Evolutionary conservation across 2,888 invertebrate genomes (phyloP), one percentile per base, ranked within the genome.

Genomic region (Andrena hattorfiana): DNA sequence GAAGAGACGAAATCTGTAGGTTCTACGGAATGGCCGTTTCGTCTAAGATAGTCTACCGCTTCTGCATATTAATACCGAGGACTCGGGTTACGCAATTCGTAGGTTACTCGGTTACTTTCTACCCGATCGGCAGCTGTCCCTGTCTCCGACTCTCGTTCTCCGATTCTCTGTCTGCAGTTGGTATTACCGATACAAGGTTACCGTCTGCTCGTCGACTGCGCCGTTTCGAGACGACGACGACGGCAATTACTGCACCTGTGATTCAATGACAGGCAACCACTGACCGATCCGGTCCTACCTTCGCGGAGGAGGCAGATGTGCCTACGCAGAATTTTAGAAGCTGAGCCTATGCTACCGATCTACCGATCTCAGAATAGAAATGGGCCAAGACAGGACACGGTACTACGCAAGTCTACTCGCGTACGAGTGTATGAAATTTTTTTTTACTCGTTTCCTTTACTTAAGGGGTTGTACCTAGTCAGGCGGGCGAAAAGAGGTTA

Each of bases 41-140:
- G 42, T 32, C 64, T 32, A 77, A 56, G 54, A 75, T 23, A 60
- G 69, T 77, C 70, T 66, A 77, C 28, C 72, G 51, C 59, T 63
- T 64, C 64, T 68, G 66, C 77, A 73, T 80, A 85, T 85, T 85
- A 86, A 85, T 56, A 60, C 71, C 56, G 78, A 79, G 80, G 77
- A 79, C 64, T 81, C 51, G 62, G 26, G 75, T 90, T 90, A 86
- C 87, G 88, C 79, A 89, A 90, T 87, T 88, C 85, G 84, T 81
- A 87, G 87, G 87, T 89, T 86, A 89, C 87, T 87, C 90, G 86
- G 77, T 89, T 88, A 90, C 90, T 90, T 90, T 90, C 90, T 89
- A 90, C 81, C 77, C 84, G 84, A 82, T 84, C 84, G 64, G 68
- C 83, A 64, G 49, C 68, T 82, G 60, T 82, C 79, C 76, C 77